Evolutionary conservation across 64 coral and sea anemone species (phyloP).

Genomic region (Orbicella faveolata): DNA sequence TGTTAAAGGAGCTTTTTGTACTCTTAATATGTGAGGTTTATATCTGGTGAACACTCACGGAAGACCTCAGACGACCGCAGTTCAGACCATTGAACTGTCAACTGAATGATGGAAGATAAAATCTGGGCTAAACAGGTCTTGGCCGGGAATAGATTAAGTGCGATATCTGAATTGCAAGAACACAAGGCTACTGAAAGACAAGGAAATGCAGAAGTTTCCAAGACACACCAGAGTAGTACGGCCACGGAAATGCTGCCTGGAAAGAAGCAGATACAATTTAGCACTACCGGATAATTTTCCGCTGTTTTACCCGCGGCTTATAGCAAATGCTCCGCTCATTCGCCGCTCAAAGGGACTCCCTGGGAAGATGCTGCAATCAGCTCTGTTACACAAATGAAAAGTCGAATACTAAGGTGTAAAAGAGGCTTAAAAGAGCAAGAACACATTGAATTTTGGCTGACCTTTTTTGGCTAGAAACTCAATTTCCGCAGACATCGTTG

Average conservation of each 20-base stretch:
- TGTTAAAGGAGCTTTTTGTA: too few relatives aligned
- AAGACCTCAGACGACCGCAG: too few relatives aligned
- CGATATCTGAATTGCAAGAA: too few relatives aligned
- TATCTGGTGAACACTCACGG: too few relatives aligned
- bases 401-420: neutral
- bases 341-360: neutral
- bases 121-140: too few relatives aligned
- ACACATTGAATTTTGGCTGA: neutral
- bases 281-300: neutral
- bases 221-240: too few relatives aligned
- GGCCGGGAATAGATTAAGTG: too few relatives aligned
- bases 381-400: neutral
- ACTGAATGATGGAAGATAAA: too few relatives aligned
- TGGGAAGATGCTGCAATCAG: constrained; percentile 9
- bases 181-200: too few relatives aligned
- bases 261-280: neutral
- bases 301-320: neutral
- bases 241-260: neutral
- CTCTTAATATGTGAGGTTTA: too few relatives aligned
- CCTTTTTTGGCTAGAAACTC: constrained; percentile 3
- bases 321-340: neutral
- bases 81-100: too few relatives aligned
- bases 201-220: too few relatives aligned
- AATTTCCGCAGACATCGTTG: neutral
- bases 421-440: neutral